Percentiles rank a stretch among this genome's conserved stretches.
Evolutionary conservation across 1,140 invertebrate species (phyloP).

Genomic region (Caenorhabditis remanei): DNA sequence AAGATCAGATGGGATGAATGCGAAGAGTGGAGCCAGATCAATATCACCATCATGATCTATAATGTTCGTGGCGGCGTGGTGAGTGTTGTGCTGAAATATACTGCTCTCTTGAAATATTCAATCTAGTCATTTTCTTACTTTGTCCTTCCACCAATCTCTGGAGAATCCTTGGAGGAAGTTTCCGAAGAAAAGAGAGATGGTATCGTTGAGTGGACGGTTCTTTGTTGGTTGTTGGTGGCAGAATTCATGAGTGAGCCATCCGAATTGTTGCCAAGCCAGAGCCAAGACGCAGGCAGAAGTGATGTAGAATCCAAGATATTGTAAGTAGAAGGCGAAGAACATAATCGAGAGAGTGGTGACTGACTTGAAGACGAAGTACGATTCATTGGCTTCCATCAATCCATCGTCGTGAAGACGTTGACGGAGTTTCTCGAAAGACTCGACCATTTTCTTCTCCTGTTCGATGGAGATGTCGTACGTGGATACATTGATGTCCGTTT

Average conservation of each 20-base stretch:
- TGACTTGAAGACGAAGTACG: constrained; percentile 70
- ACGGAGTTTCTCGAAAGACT: constrained; percentile 73
- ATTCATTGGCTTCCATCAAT: constrained; percentile 70
- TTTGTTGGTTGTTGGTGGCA: constrained; percentile 77
- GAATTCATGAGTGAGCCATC: constrained; percentile 76
- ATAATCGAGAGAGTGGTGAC: constrained; percentile 67
- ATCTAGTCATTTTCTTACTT: constrained; percentile 48
- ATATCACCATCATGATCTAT: constrained; percentile 77
- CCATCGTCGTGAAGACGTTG: constrained; percentile 72
- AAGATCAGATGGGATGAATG: constrained; percentile 72
- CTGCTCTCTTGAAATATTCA: too few species aligned
- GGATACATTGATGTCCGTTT: constrained; percentile 67
- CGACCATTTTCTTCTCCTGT: constrained; percentile 77
- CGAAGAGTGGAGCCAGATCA: constrained; percentile 74
- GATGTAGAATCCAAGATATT: constrained; percentile 73
- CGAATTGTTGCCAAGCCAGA: constrained; percentile 76
- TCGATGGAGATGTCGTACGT: constrained; percentile 74
- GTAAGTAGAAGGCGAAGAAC: constrained; percentile 72
- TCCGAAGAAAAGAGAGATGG: constrained; percentile 70
- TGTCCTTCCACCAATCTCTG: constrained; percentile 77
- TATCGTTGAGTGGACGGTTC: constrained; percentile 71
- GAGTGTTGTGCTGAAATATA: constrained; percentile 71
- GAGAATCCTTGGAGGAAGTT: constrained; percentile 77
- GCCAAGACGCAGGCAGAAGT: constrained; percentile 73
- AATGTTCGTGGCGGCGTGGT: constrained; percentile 77